phyloP scores from a whole-genome alignment of 2,888 invertebrate genomes.

The Tachina lurida region DNA sequence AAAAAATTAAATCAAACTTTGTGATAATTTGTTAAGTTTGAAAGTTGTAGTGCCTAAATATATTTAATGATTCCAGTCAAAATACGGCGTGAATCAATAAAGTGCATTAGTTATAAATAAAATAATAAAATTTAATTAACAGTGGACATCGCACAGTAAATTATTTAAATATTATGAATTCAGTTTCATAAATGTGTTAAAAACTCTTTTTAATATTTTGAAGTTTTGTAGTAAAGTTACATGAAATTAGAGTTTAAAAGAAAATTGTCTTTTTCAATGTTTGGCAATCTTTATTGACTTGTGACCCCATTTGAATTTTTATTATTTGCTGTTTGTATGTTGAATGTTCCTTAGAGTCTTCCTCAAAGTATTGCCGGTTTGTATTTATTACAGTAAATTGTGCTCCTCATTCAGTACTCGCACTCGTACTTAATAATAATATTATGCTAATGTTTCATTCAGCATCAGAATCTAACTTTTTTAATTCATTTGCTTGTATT shows the following conservation, averaged over 20 bases:
- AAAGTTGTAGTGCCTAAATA: slow-evolving; percentile 28
- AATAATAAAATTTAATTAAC: slow-evolving; percentile 25
- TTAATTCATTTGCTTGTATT: not conserved
- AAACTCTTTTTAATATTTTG: not conserved
- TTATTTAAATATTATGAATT: slow-evolving; percentile 29
- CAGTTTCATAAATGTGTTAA: not conserved
- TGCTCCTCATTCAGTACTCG: not conserved
- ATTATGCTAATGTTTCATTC: not conserved
- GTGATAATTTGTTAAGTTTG: slow-evolving; percentile 9
- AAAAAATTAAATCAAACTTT: slow-evolving; percentile 7
- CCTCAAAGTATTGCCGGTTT: slow-evolving; percentile 82
- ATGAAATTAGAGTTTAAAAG: slow-evolving; percentile 31
- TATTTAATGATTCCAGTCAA: not conserved
- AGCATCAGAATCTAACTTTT: not conserved
- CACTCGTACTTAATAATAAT: not conserved
- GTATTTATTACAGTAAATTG: slow-evolving; percentile 72
- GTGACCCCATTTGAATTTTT: slow-evolving; percentile 63
- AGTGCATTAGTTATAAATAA: slow-evolving; percentile 30
- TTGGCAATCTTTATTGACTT: slow-evolving; percentile 56
- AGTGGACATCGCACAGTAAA: slow-evolving; percentile 49
- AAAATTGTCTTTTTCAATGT: slow-evolving; percentile 50
- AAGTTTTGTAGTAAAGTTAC: slow-evolving; percentile 36
- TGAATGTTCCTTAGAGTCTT: slow-evolving; percentile 82
- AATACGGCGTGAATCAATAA: slow-evolving; percentile 30
- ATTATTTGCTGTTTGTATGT: slow-evolving; percentile 75